Conservation (phyloP, 2,888 invertebrate species). For the Oscheius sp. region DNA sequence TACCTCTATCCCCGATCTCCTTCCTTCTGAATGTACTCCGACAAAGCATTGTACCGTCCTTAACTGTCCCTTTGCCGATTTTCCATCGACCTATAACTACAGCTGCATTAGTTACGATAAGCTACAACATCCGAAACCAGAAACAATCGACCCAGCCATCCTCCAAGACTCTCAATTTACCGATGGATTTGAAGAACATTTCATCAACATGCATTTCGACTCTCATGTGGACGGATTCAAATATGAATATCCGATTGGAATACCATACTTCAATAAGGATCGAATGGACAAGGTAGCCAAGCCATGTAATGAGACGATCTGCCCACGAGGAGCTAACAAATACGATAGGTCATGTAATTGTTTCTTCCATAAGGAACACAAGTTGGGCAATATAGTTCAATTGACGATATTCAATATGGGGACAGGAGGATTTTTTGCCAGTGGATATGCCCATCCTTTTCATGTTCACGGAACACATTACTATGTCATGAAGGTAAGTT, state of each 20-base stretch:
- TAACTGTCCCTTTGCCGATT: constrained; percentile 14
- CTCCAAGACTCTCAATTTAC: constrained; percentile 9
- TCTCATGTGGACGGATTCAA: constrained; percentile 61
- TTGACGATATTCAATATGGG: constrained; percentile 68
- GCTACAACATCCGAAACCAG: constrained; percentile 15
- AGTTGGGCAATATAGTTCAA: constrained; percentile 61
- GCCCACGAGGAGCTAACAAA: constrained; percentile 32
- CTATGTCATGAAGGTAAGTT: constrained; percentile 59
- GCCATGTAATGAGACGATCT: constrained; percentile 34
- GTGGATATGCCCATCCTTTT: constrained; percentile 64
- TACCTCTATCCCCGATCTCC: constrained; percentile 28
- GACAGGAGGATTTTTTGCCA: constrained; percentile 52
- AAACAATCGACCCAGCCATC: constrained; percentile 3
- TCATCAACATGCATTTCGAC: constrained; percentile 67
- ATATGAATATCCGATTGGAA: constrained; percentile 58
- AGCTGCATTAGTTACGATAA: constrained; percentile 18
- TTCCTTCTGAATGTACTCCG: constrained; percentile 8
- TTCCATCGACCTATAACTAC: constrained; percentile 8
- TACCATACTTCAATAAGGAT: constrained; percentile 62
- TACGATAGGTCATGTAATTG: constrained; percentile 58
- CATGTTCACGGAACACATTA: constrained; percentile 67
- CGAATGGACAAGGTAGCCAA: constrained; percentile 49
- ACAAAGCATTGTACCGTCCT: constrained; percentile 12
- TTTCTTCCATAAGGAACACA: constrained; percentile 62
- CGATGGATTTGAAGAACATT: constrained; percentile 49